phyloP scores from a whole-genome alignment of 2,888 invertebrate genomes.

The Atethmia centrago region DNA sequence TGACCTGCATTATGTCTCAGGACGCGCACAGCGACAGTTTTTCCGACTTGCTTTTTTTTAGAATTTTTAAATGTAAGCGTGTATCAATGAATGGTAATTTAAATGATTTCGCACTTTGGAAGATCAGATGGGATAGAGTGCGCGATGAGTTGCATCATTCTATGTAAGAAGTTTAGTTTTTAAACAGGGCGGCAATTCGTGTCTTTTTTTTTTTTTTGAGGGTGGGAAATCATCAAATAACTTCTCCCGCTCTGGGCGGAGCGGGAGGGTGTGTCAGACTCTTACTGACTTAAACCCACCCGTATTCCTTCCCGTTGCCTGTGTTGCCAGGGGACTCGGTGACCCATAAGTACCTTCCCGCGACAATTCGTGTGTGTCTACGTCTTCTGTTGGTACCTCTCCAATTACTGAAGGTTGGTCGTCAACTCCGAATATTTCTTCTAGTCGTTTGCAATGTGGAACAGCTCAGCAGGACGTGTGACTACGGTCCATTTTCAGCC shows the following conservation, averaged over 20 bases:
- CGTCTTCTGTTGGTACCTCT: not conserved
- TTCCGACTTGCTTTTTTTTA: constrained; percentile 15
- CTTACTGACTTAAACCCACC: too few species aligned
- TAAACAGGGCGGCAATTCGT: not conserved
- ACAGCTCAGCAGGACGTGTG: not conserved
- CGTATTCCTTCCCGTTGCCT: too few species aligned
- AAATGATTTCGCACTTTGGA: constrained; percentile 82
- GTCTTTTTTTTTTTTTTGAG: too few species aligned
- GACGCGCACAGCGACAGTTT: constrained; percentile 29
- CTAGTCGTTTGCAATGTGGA: not conserved
- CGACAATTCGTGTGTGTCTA: not conserved
- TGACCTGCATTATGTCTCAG: constrained; percentile 43
- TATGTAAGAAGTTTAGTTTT: constrained; percentile 73
- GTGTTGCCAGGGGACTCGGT: too few species aligned
- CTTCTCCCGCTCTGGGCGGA: too few species aligned
- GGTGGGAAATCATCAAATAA: too few species aligned
- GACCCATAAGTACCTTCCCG: too few species aligned
- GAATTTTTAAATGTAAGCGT: constrained; percentile 30
- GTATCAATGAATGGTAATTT: constrained; percentile 68
- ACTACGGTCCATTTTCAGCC: not conserved
- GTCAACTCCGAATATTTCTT: not conserved
- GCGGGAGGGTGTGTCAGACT: too few species aligned
- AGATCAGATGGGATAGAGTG: constrained; percentile 82
- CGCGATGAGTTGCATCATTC: constrained; percentile 76
- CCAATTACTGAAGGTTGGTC: not conserved